Evolutionary conservation across 92 coral and sea anemone species (phyloP), one percentile per base, ranked within the genome.

Genomic region (Epizoanthus rinbou): DNA sequence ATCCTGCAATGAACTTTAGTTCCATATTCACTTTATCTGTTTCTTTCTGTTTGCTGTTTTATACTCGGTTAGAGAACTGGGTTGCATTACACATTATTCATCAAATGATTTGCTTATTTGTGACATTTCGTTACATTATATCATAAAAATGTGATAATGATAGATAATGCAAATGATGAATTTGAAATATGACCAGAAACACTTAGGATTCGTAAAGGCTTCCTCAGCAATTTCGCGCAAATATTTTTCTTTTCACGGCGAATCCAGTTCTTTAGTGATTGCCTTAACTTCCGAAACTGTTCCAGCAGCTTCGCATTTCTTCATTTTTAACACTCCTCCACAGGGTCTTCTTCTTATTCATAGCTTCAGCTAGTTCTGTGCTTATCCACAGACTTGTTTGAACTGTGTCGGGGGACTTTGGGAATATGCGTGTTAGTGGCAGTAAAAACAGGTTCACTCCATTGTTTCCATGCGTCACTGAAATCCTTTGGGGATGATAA

Each of bases 131-230:
- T 28, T 28, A 28, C 2, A 28, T 28, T 28, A 28, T 28, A 28
- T 28, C 31, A 28, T 2, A 28, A 28, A 28, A 28, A 28, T 28
- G 2, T 0, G 31, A 28, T 28, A 28, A 28, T 28, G 31, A 28
- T 2, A 28, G 31, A 28, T 28, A 28, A 28, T 28, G 31, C 31
- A 28, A 2, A 28, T 28, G 2, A 28, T 82, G 19, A 87, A 81
- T 23, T 72, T 57, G 75, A 54, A 87, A 47, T 35, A 87, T n/a
- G 90, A 87, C 86, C 90, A 87, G 71, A 87, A 87, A 16, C 84
- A 17, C 69, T 85, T 88, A 15, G 83, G 73, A 54, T 88, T 88
- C 41, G 68, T 6, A 39, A 65, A 63, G 43, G 68, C 85, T 33
- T 88, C 91, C 57, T 80, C 72, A 9, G 88, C 82, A 41, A 88